Base-by-base conservation (phyloP, 23 tunicate genomes). In the Phallusia fumigata region DNA sequence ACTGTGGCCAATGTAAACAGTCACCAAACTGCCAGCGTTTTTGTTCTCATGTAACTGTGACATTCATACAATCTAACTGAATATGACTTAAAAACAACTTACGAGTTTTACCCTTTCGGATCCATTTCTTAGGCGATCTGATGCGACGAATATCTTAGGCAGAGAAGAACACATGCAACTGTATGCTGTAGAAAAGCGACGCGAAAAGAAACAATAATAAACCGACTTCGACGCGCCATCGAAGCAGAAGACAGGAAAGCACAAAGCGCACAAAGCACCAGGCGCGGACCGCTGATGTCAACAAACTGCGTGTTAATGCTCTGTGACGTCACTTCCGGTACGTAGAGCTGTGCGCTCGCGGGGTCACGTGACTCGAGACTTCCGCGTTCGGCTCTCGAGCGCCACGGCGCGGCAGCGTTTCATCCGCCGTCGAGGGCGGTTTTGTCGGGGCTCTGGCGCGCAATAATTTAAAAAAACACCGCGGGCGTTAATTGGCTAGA, bases 401-500 rank as follows among this genome's bases (percentile, higher is more conserved):
- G 69, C 69, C 69, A 16, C 69, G 26, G 69, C 28, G 69, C 69
- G 69, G 69, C 13, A 22, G 69, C 69, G 16, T 3, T 21, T 22
- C 16, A 6, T 24, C 26, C 28, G 28, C 26, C 3, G 16, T 58
- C 16, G 69, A 5, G 28, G 28, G 69, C 13, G 69, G 69, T 10
- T 40, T 10, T 40, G 10, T 10, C 47, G 47, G 47, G 5, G 47
- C 47, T 5, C 47, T 3, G 47, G 8, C 10, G 69, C 69, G 69
- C 69, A 58, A 58, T 58, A 58, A 58, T 58, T 58, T 58, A 58
- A 58, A 58, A 11, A 58, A 24, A 58, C 69, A 58, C 69, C 69
- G 69, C 69, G 69, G 69, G 26, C 69, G 69, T 58, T 58, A 58
- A 58, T 58, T 58, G 69, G 69, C 69, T 58, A 58, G 69, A 58